These are phyloP conservation scores for Bujurquina vittata DNA, from an alignment of 2,113 vertebrate species.

Conservation along the genomic window DNA sequence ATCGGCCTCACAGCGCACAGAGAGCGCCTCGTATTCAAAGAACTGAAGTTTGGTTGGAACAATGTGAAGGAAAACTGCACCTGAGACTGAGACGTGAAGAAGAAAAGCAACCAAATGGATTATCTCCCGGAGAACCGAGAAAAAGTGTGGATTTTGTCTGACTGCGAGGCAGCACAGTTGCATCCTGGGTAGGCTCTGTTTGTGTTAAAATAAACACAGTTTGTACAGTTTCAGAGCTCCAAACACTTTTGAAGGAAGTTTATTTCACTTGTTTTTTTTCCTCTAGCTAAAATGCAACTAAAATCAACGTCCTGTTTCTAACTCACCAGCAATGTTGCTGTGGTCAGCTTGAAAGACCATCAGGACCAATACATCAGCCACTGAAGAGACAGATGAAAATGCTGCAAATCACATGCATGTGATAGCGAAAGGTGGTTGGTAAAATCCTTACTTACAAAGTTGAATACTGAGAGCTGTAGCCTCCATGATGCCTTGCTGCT, in stretches of 20 bases:
- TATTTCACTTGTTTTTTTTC: not conserved
- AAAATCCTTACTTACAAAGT: not conserved
- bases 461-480: accelerated
- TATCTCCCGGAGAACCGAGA: accelerated
- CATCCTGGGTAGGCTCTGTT: not conserved
- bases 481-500: accelerated
- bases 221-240: not conserved
- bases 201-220: accelerated
- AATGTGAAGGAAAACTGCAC: accelerated
- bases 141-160: accelerated
- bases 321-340: not conserved
- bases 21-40: accelerated
- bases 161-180: accelerated
- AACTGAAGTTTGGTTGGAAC: accelerated
- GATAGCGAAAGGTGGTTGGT: not conserved
- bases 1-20: too few species aligned
- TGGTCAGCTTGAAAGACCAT: accelerated
- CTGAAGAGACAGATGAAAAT: accelerated
- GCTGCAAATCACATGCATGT: accelerated
- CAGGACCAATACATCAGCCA: accelerated
- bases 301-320: accelerated
- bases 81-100: not conserved
- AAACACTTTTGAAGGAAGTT: accelerated
- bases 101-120: accelerated
- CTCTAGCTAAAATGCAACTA: not conserved